Base-by-base conservation (phyloP, 2,888 invertebrate genomes). In the Drosophila atripex region DNA sequence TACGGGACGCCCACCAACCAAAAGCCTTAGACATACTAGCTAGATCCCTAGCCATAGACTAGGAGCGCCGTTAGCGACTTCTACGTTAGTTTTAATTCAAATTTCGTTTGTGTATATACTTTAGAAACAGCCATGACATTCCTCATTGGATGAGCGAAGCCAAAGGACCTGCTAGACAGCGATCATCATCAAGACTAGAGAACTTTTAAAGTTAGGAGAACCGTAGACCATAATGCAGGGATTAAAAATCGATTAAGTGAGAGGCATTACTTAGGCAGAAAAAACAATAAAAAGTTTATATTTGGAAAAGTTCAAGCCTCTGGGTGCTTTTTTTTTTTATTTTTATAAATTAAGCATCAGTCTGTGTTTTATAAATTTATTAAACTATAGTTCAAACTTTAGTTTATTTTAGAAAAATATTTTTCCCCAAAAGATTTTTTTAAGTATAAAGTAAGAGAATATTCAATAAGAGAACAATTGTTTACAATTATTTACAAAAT, bases 1-100 rank as follows among this genome's bases (percentile, higher is more conserved):
- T 88, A 82, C 39, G 88, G 86, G 4, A 16, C 35, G n/a, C 39
- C 95, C 11, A 14, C 3, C 16, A 14, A 39, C 6, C 28, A 28
- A 28, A 28, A 28, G 28, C 28, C 28, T 7, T 28, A 28, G 28
- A 2, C 9, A 9, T 4, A 5, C 21, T 4, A 23, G 21, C 28
- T 28, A 3, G 5, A 32, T 32, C 11, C 12, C 4, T 12, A 38
- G 38, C 4, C 21, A 23, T 12, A 1, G 38, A 12, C 32, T 12
- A 32, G 32, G n/a, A 35, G 35, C 35, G 35, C 14, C 6, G n/a
- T 35, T n/a, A n/a, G 35, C n/a, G 35, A 28, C 35, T 35, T 14
- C 35, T n/a, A n/a, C n/a, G 6, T n/a, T 35, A 7, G 35, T 35
- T 35, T 6, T n/a, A n/a, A n/a, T 5, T 35, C n/a, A 35, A 35